Conservation (phyloP, 2,797 vertebrate genomes). For the Halcyon chelicuti region DNA sequence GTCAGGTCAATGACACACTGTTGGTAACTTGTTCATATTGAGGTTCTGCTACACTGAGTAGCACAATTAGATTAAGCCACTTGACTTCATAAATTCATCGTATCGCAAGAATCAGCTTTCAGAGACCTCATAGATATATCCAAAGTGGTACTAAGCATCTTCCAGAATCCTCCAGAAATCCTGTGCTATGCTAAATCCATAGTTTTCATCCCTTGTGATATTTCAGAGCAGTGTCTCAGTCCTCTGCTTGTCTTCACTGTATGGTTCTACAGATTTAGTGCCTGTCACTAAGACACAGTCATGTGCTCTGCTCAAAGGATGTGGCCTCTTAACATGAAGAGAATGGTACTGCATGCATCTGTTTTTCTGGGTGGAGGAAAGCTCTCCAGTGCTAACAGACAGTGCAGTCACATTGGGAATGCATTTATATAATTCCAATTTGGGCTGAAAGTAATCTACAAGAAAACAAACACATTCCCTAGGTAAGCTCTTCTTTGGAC, state of each 20-base stretch:
- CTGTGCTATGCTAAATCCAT: too few species aligned
- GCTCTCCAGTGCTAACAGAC: not conserved
- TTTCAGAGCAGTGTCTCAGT: not conserved
- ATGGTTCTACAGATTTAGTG: not conserved
- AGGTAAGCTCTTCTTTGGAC: not conserved
- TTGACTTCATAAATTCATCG: not conserved
- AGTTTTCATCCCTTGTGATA: not conserved
- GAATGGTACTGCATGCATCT: accelerated
- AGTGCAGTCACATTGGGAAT: not conserved
- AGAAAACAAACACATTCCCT: not conserved
- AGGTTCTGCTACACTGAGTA: not conserved
- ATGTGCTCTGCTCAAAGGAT: not conserved
- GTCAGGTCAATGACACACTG: not conserved
- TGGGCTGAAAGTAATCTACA: not conserved
- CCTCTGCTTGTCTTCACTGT: not conserved
- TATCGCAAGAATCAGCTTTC: not conserved
- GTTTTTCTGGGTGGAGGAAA: not conserved
- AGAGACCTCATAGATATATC: not conserved
- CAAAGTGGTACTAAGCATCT: not conserved
- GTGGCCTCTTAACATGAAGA: not conserved
- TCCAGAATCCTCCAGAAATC: not conserved
- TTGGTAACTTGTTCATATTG: not conserved
- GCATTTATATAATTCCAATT: not conserved
- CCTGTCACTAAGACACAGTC: too few species aligned
- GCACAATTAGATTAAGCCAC: not conserved